Conservation (phyloP, 2,888 invertebrate genomes). For the Agrotis puta region DNA sequence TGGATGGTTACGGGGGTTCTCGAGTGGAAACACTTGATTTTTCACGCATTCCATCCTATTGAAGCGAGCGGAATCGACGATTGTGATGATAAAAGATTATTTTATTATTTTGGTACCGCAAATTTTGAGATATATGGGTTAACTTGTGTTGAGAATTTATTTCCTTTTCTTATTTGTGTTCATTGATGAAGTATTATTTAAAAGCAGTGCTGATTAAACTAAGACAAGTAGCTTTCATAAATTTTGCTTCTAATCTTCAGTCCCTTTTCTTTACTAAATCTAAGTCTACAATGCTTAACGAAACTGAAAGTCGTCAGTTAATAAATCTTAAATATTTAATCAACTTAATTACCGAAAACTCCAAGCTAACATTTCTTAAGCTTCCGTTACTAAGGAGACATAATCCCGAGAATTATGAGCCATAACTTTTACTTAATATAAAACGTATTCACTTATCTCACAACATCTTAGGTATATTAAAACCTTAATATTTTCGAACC, state of each 20-base stretch:
- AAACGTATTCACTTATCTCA: slow-evolving; percentile 61
- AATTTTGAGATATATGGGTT: slow-evolving; percentile 21
- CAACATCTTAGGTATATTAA: slow-evolving; percentile 58
- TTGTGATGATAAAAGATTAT: slow-evolving; percentile 56
- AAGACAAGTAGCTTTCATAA: background rate
- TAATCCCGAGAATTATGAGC: slow-evolving; percentile 58
- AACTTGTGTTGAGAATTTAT: slow-evolving; percentile 2
- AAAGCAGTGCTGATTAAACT: background rate
- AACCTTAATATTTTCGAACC: slow-evolving; percentile 55
- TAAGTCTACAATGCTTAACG: background rate
- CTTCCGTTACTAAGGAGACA: slow-evolving; percentile 48
- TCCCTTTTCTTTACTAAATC: background rate
- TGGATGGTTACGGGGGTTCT: slow-evolving; percentile 48
- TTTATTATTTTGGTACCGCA: slow-evolving; percentile 44
- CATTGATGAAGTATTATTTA: background rate
- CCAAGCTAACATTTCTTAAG: slow-evolving; percentile 41
- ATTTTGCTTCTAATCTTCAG: background rate
- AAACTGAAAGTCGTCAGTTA: background rate
- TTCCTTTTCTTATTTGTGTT: background rate
- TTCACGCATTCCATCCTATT: slow-evolving; percentile 58
- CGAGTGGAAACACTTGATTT: slow-evolving; percentile 64
- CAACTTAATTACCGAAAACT: slow-evolving; percentile 32
- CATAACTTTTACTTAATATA: slow-evolving; percentile 66
- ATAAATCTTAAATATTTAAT: slow-evolving; percentile 29
- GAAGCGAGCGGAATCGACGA: slow-evolving; percentile 53